Evolutionary conservation across 2,888 invertebrate genomes (phyloP), one percentile per base, ranked within the genome.

Genomic region (Tuberolachnus salignus): DNA sequence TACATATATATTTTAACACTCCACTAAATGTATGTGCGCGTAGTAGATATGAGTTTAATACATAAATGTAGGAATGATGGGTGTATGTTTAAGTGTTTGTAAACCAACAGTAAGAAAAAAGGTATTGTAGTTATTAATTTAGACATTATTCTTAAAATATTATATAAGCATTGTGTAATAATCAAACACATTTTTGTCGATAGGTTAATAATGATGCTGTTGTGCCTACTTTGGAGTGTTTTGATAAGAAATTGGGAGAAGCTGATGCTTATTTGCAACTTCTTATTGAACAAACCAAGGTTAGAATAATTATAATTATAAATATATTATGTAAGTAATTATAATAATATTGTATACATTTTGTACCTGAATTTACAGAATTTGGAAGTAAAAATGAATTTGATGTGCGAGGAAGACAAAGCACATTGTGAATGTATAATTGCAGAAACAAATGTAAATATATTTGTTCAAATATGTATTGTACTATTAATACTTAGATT

Each of bases 261-360:
- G 96, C 98, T 0, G 98, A 98, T 87, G 94, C 94, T 23, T 98
- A 97, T 86, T 89, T 98, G 80, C 97, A 97, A 87, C 89, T 98
- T 82, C 91, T 98, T 88, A 98, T 98, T 82, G 95, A 96, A 84
- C 94, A 97, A 86, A 92, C 94, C 73, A 90, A 91, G 86, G 92
- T 92, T 84, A 88, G 88, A 75, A 84, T 85, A 81, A 82, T 72
- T 61, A 4, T 44, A 67, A 81, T n/a, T 75, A 23, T 23, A 3
- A 3, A 19, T 34, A 13, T 3, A 26, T 67, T 19, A 42, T 23
- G 59, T 13, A 61, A 19, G 34, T 51, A 67, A 51, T 13, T 11
- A 49, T 49, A 8, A n/a, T 67, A 57, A 46, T 74, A 46, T 34
- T 59, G 10, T 21, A 11, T 21, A 10, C 44, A 46, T 71, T 67